These are phyloP conservation scores for Hydropsyche betteni DNA, from an alignment of 2,888 invertebrate genomes.

Conservation along the genomic window DNA sequence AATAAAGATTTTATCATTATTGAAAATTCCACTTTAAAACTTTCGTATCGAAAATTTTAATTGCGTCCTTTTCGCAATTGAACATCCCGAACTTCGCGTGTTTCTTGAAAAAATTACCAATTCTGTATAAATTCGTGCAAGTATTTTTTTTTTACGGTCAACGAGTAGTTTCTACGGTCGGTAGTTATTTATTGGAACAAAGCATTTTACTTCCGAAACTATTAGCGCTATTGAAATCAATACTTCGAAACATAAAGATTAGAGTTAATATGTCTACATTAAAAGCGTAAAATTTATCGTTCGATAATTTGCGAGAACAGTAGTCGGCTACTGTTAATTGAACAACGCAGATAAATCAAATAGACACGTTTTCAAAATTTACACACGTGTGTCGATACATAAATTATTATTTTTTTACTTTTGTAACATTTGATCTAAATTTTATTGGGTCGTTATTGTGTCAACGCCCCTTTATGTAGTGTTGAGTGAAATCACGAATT, in stretches of 20 bases:
- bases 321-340: conserved; percentile 20
- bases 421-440: background rate
- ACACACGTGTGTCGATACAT: background rate
- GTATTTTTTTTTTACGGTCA: no score
- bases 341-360: conserved; percentile 15
- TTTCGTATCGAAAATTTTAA: background rate
- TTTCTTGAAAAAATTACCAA: background rate
- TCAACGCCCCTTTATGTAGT: background rate
- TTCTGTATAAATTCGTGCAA: no score
- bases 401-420: background rate
- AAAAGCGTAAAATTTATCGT: conserved; percentile 21
- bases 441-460: background rate
- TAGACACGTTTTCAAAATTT: background rate
- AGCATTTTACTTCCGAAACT: no score
- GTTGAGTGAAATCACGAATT: background rate
- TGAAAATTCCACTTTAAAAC: background rate
- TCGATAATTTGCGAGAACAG: conserved; percentile 1
- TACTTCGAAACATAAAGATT: conserved; percentile 3
- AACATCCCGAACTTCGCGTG: conserved; percentile 12
- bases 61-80: conserved; percentile 11
- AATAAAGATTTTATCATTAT: background rate
- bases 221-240: background rate
- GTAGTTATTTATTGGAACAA: no score
- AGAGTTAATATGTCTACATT: conserved; percentile 21
- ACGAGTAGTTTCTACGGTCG: no score